Conservation (phyloP, 2,888 invertebrate genomes). For the Chrysolina haemoptera region DNA sequence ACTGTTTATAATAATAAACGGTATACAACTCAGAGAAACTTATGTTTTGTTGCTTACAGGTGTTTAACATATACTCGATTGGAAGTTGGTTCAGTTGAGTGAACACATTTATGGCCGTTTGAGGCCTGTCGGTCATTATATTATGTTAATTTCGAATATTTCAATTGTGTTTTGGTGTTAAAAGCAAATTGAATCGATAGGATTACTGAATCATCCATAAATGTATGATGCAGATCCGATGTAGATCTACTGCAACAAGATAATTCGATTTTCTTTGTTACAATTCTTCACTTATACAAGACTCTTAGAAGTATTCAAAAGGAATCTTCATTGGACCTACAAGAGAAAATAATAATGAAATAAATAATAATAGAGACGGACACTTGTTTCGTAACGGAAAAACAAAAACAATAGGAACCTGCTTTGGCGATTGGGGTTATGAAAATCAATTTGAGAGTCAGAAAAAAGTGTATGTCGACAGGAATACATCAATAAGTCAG, state of each 20-base stretch:
- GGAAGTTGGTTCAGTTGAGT: conserved; percentile 14
- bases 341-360: too few relatives aligned
- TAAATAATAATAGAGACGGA: too few relatives aligned
- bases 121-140: conserved; percentile 12
- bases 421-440: too few relatives aligned
- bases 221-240: not conserved
- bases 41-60: conserved; percentile 9
- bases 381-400: too few relatives aligned
- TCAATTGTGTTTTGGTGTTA: conserved; percentile 1
- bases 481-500: too few relatives aligned
- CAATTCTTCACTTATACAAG: not conserved
- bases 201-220: conserved; percentile 12
- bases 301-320: not conserved
- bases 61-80: conserved; percentile 23
- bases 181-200: conserved; percentile 15
- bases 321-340: too few relatives aligned
- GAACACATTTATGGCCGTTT: not conserved
- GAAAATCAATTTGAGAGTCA: too few relatives aligned
- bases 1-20: conserved; percentile 12
- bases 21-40: conserved; percentile 24
- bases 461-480: too few relatives aligned
- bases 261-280: conserved; percentile 1
- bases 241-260: not conserved
- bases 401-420: too few relatives aligned
- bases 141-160: conserved; percentile 16